phyloP scores from a whole-genome alignment of 2,797 vertebrate species.

The Chrysocyon brachyurus region DNA sequence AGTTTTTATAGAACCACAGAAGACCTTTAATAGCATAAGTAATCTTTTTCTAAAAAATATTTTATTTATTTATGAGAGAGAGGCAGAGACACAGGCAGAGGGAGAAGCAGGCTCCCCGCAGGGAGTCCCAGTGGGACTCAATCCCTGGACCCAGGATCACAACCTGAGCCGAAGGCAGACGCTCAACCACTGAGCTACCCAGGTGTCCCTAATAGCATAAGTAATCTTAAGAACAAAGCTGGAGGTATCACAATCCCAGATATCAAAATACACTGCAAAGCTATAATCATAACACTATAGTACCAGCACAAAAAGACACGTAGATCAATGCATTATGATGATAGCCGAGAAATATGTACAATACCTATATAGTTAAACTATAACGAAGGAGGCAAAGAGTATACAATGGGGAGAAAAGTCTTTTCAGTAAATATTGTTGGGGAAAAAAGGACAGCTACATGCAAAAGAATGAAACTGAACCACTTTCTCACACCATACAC shows the following conservation, averaged over 20 bases:
- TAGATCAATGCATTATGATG: not conserved
- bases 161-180: too few species aligned
- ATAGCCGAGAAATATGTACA: not conserved
- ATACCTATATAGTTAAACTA: not conserved
- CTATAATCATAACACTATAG: not conserved
- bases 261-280: not conserved
- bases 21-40: not conserved
- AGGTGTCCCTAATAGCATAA: not conserved
- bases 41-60: not conserved
- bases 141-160: too few species aligned
- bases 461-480: not conserved
- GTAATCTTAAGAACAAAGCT: not conserved
- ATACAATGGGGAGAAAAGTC: not conserved
- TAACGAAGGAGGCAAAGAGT: not conserved
- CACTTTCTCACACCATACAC: not conserved
- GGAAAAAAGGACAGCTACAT: not conserved
- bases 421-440: not conserved
- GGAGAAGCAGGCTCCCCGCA: too few species aligned
- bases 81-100: too few species aligned
- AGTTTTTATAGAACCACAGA: not conserved
- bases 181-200: too few species aligned
- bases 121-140: too few species aligned
- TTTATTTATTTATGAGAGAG: too few species aligned
- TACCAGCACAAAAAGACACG: not conserved
- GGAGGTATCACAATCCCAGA: not conserved